Percentiles rank a stretch among this genome's conserved stretches.
phyloP scores from a whole-genome alignment of 2,888 invertebrate species.

The Bugula neritina region DNA sequence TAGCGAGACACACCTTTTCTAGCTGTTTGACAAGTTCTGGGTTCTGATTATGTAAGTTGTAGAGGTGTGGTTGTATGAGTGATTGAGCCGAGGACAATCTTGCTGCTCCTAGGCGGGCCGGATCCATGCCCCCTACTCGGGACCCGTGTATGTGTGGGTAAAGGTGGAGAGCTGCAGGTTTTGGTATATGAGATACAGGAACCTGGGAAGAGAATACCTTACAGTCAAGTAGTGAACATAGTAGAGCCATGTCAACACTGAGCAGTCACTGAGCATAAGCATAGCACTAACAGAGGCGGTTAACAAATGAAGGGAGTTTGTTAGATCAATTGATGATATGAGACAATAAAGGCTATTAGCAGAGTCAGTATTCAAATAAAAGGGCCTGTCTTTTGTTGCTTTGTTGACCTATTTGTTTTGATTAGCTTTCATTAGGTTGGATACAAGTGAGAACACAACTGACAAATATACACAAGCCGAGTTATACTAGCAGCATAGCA shows the following conservation, averaged over 20 bases:
- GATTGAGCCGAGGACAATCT: conserved; percentile 33
- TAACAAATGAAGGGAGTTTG: too few relatives aligned
- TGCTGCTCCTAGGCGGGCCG: conserved; percentile 31
- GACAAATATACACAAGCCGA: too few relatives aligned
- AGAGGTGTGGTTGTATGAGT: conserved; percentile 46
- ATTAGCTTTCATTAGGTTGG: neutral
- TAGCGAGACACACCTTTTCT: conserved; percentile 15
- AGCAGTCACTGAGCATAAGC: too few relatives aligned
- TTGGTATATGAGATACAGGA: conserved; percentile 36
- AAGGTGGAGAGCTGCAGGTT: conserved; percentile 46
- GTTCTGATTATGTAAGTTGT: conserved; percentile 41
- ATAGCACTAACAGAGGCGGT: too few relatives aligned
- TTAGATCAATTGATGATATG: neutral
- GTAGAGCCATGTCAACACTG: neutral
- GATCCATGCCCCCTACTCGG: conserved; percentile 33
- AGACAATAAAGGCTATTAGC: neutral
- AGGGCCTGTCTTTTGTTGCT: neutral
- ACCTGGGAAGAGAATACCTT: conserved; percentile 34
- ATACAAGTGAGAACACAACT: too few relatives aligned
- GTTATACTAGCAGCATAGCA: too few relatives aligned
- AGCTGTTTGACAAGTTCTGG: neutral
- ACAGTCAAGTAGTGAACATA: neutral
- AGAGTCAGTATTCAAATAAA: neutral
- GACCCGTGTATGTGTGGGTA: conserved; percentile 51
- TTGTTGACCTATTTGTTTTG: neutral